A percentile compares a stretch with the other conserved stretches of the same genome.
Conservation (phyloP, 2,888 invertebrate genomes). For the Yponomeuta plumbellus region DNA sequence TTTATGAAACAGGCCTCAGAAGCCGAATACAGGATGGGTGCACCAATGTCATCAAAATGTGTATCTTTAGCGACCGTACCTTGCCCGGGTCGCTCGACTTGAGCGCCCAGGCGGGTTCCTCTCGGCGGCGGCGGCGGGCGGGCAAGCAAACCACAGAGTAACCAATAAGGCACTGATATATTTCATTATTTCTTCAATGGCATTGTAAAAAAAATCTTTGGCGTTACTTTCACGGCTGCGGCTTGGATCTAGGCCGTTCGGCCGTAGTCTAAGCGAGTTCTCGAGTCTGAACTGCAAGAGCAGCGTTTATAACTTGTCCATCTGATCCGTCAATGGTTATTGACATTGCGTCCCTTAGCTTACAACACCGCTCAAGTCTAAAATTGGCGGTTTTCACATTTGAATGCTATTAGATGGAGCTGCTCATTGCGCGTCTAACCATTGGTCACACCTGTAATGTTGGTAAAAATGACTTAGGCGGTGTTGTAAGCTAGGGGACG, state of each 20-base stretch:
- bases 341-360: too few relatives aligned
- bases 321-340: too few relatives aligned
- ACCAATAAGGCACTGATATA: constrained; percentile 76
- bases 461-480: too few relatives aligned
- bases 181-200: constrained; percentile 46
- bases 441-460: too few relatives aligned
- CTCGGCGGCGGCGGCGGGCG: constrained; percentile 43
- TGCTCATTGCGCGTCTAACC: too few relatives aligned
- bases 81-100: constrained; percentile 88
- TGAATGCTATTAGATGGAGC: too few relatives aligned
- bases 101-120: constrained; percentile 85
- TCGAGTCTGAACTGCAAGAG: background rate
- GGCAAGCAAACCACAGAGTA: constrained; percentile 68
- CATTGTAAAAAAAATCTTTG: constrained; percentile 61
- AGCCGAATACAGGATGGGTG: constrained; percentile 48
- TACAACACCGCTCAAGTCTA: too few relatives aligned
- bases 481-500: too few relatives aligned
- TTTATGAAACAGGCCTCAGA: too few relatives aligned
- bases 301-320: background rate
- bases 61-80: constrained; percentile 79
- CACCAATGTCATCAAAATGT: constrained; percentile 19
- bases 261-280: background rate
- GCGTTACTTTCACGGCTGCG: constrained; percentile 42
- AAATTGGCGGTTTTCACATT: too few relatives aligned
- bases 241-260: background rate